phyloP scores from a whole-genome alignment of 2,113 vertebrate genomes.

The Chaetodon auriga region DNA sequence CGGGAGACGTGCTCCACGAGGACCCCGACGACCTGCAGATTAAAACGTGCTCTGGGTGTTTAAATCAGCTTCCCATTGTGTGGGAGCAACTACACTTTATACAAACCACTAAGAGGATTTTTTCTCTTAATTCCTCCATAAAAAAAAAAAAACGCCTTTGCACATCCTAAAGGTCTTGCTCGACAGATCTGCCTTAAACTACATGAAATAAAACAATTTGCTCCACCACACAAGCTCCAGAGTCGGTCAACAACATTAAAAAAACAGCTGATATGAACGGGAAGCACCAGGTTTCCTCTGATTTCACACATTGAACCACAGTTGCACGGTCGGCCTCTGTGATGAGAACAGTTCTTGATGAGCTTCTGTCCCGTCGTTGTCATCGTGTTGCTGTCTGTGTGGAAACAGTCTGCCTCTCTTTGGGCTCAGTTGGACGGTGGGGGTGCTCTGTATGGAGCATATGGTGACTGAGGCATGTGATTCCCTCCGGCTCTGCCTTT shows the following conservation, averaged over 20 bases:
- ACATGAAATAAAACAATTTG: background rate
- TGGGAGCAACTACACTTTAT: background rate
- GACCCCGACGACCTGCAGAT: background rate
- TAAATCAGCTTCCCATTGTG: background rate
- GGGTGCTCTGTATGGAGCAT: constrained; percentile 44
- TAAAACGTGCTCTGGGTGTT: background rate
- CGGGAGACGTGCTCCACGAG: background rate
- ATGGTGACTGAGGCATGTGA: constrained; percentile 58
- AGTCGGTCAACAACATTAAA: background rate
- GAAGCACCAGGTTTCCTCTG: background rate
- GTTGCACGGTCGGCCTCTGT: background rate
- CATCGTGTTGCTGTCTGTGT: background rate
- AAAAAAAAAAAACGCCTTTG: background rate
- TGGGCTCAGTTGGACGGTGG: constrained; percentile 28
- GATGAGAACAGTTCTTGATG: background rate
- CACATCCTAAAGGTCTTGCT: background rate
- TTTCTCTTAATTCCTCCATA: background rate
- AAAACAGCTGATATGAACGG: background rate
- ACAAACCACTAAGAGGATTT: background rate
- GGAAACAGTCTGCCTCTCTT: constrained; percentile 12
- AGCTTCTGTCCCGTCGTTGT: background rate
- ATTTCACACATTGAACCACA: background rate
- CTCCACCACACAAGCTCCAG: too few relatives aligned
- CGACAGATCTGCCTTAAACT: background rate
- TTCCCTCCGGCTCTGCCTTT: constrained; percentile 54